Conservation (phyloP, 64 coral and sea anemone genomes). For the Dendrophyllia cribrosa region DNA sequence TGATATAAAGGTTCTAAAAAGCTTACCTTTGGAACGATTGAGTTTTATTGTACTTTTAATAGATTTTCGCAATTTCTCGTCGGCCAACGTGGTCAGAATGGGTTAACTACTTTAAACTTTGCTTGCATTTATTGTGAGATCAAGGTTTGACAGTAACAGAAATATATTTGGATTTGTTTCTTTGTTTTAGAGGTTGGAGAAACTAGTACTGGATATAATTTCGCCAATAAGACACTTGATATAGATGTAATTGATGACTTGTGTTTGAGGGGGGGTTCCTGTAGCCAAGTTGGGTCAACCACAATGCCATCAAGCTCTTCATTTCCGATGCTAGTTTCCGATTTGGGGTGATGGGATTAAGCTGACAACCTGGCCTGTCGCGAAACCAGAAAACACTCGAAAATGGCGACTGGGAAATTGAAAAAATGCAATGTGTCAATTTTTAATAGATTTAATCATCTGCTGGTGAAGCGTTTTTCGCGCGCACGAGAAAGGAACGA, state of each 20-base stretch:
- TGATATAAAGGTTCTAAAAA: constrained; percentile 1
- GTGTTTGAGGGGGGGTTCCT: constrained; percentile 14
- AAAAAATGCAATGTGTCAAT: constrained; percentile 32
- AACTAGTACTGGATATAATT: background rate
- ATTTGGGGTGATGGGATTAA: constrained; percentile 29
- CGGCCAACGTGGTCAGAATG: background rate
- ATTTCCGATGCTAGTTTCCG: constrained; percentile 40
- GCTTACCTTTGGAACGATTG: background rate
- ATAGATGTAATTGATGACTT: constrained; percentile 39
- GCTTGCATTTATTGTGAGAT: constrained; percentile 12
- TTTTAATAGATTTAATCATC: constrained; percentile 8
- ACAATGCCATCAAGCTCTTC: constrained; percentile 26
- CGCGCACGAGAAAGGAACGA: background rate
- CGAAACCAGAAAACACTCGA: background rate
- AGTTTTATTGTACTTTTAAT: background rate
- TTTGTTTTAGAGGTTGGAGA: background rate
- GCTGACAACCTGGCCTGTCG: background rate
- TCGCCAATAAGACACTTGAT: constrained; percentile 2
- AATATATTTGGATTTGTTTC: constrained; percentile 23
- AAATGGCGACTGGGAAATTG: constrained; percentile 6
- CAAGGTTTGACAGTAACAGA: background rate
- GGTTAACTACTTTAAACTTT: constrained; percentile 16
- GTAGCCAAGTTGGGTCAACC: constrained; percentile 23
- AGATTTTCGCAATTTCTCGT: background rate
- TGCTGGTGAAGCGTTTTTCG: background rate